These are phyloP conservation scores for Fratercula arctica DNA, from an alignment of 2,797 vertebrate species.

Conservation along the genomic window DNA sequence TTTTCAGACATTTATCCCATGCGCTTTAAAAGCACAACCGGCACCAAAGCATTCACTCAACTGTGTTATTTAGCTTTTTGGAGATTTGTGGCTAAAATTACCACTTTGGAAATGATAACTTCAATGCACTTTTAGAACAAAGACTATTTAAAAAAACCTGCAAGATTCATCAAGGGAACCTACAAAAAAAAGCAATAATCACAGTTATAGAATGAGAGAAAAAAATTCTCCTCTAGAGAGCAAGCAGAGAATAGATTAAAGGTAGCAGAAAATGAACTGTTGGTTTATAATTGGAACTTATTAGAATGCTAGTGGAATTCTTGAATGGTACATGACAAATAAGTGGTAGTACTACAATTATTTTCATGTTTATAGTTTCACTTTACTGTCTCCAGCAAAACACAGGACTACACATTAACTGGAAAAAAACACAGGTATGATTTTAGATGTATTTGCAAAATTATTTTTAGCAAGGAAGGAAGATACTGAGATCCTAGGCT, in stretches of 20 bases:
- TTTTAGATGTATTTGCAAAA: background rate
- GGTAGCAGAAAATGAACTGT: background rate
- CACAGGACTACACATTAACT: background rate
- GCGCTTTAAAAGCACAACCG: background rate
- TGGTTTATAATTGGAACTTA: constrained; percentile 4
- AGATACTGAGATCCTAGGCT: background rate
- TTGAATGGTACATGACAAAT: constrained; percentile 47
- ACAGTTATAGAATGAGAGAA: background rate
- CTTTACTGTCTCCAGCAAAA: background rate
- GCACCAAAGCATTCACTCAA: background rate
- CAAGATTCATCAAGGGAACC: constrained; percentile 37
- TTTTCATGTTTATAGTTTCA: constrained; percentile 50
- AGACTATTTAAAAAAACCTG: background rate
- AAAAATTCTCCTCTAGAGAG: background rate
- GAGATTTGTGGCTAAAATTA: background rate
- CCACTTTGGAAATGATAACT: background rate
- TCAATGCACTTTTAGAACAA: constrained; percentile 26
- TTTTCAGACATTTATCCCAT: constrained; percentile 1
- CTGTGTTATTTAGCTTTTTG: constrained; percentile 8
- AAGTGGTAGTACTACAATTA: constrained; percentile 47
- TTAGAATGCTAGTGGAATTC: constrained; percentile 5
- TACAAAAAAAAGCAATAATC: constrained; percentile 30
- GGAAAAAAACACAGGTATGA: background rate
- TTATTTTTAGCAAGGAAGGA: background rate
- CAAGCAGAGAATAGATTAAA: background rate